Evolutionary conservation across 2,888 invertebrate genomes (phyloP), one percentile per base, ranked within the genome.

Genomic region (Agonopterix heracliana): DNA sequence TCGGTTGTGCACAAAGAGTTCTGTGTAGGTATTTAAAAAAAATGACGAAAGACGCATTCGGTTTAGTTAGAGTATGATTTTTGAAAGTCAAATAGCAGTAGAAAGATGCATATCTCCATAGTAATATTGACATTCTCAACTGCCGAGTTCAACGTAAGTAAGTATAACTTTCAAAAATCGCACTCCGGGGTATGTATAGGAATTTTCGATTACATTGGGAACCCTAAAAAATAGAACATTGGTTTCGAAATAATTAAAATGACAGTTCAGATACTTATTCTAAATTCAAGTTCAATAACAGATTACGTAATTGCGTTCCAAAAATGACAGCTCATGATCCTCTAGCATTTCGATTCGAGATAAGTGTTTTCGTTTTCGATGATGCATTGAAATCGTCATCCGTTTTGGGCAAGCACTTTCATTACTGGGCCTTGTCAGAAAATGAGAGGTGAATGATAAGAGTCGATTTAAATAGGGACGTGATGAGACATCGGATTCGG

Each of bases 201-300:
- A n/a, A 14, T 14, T 14, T 14, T 2, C 14, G 1, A 14, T 14
- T 14, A 14, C 14, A 14, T 14, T 14, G 14, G 14, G 14, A 14
- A 14, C 14, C 14, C n/a, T 36, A 36, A 1, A 36, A 10, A 3
- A 45, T 9, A 14, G 35, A 41, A 53, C 53, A 56, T 56, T 58
- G 55, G 50, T 58, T 61, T 60, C 55, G 46, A 51, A 48, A 51
- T 26, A 26, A 26, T 45, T 41, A n/a, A 46, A 38, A 44, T 45
- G 52, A 47, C 49, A 53, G 54, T 41, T 7, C 13, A 9, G 13
- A 12, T 12, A n/a, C n/a, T n/a, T n/a, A 52, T 71, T 70, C 63
- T 51, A 65, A 66, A 69, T 71, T 75, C 75, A 79, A 78, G 76
- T 77, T 78, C 76, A 76, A 68, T 73, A 70, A 75, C 74, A 71